phyloP scores from a whole-genome alignment of 2,888 invertebrate species.

The Cyclophora punctaria region DNA sequence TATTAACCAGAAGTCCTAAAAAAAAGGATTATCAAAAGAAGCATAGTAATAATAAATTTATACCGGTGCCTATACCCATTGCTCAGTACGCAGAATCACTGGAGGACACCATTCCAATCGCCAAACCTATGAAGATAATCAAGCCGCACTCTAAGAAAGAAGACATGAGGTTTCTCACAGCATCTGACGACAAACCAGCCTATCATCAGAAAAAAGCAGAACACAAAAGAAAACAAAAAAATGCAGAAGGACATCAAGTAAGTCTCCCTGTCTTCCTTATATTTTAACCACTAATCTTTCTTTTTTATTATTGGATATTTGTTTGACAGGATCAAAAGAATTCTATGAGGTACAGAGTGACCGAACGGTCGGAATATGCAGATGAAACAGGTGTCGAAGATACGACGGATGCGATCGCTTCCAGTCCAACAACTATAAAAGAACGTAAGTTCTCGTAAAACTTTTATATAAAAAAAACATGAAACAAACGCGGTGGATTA shows the following conservation, averaged over 20 bases:
- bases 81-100: constrained; percentile 42
- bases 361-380: too few species aligned
- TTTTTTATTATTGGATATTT: too few species aligned
- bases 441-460: too few species aligned
- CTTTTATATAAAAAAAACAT: too few species aligned
- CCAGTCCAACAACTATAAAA: too few species aligned
- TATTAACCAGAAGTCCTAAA: constrained; percentile 23
- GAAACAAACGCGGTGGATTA: too few species aligned
- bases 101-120: constrained; percentile 52
- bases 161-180: constrained; percentile 31
- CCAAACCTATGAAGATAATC: constrained; percentile 55
- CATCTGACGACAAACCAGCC: constrained; percentile 48
- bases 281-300: constrained; percentile 5
- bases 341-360: too few species aligned
- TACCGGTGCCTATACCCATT: constrained; percentile 60
- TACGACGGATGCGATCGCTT: too few species aligned
- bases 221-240: constrained; percentile 62
- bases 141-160: constrained; percentile 44
- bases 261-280: constrained; percentile 14
- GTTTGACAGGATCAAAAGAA: too few species aligned
- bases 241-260: constrained; percentile 40
- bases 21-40: constrained; percentile 70
- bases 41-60: constrained; percentile 59
- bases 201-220: constrained; percentile 66
- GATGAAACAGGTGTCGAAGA: too few species aligned